Evolutionary conservation across 2,888 invertebrate genomes (phyloP), one percentile per base, ranked within the genome.

Genomic region (Orchesellides sinensis): DNA sequence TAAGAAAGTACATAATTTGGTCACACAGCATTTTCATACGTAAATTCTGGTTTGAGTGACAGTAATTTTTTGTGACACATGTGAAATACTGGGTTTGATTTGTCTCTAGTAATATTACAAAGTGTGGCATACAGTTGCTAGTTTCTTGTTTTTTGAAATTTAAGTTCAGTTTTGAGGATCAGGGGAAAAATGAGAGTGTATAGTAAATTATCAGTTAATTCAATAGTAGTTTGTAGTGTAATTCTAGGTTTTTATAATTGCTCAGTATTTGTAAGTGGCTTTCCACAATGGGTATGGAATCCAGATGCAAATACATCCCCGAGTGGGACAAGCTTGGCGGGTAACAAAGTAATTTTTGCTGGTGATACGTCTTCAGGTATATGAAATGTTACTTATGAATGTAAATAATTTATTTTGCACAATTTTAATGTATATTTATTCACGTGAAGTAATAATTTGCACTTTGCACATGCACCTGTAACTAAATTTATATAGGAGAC

Each of bases 211-310:
- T 40, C 56, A 0, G 14, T 25, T 1, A 56, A 29, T 40, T 27
- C 23, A 23, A 14, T 29, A 4, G 17, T 79, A 70, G 70, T 27
- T 19, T 8, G 61, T 35, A 79, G 61, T 79, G 23, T 77, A 21
- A 6, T 59, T 2, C 21, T 77, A 45, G 25, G 27, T 12, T 17
- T 68, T 17, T 52, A 29, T 21, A 49, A 65, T 27, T 68, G 35
- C 40, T 79, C 78, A 70, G 70, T 79, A 17, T 52, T 63, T 40
- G 83, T 83, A 1, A 59, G 56, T 56, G 85, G 70, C 6, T 61
- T 84, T 19, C 77, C 86, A 0, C 83, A 87, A 27, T 88, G 88
- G 88, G 87, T 88, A 45, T 88, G 88, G 88, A 86, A 83, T 56
- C 83, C 84, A 68, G 83, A 82, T 70, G 70, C 69, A 32, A 56